These are phyloP conservation scores for Calephelis virginiensis DNA, from an alignment of 1,140 invertebrate genomes.

Conservation along the genomic window DNA sequence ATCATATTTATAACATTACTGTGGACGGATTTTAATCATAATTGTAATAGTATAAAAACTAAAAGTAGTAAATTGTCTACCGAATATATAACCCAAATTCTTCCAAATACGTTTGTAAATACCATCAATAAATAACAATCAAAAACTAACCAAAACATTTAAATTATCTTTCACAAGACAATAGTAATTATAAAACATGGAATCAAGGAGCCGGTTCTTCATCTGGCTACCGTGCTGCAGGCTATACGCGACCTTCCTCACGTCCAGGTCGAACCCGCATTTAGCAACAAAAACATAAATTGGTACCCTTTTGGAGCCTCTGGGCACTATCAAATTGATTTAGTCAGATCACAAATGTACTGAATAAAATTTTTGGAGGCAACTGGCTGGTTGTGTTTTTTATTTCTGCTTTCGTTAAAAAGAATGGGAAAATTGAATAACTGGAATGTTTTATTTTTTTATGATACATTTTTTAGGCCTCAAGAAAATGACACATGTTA, in stretches of 20 bases:
- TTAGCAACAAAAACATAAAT: conserved; percentile 32
- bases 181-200: conserved; percentile 7
- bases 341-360: neutral
- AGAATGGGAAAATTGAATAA: no score
- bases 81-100: no score
- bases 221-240: conserved; percentile 2
- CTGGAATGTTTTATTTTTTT: no score
- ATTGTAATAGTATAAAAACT: no score
- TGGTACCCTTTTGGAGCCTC: conserved; percentile 27
- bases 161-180: neutral
- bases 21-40: no score
- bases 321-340: conserved; percentile 4
- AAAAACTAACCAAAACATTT: neutral
- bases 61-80: no score
- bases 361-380: conserved; percentile 2
- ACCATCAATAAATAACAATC: neutral
- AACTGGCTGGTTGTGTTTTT: neutral
- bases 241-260: conserved; percentile 19
- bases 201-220: conserved; percentile 16
- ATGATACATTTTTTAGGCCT: no score
- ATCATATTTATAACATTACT: no score
- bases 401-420: no score
- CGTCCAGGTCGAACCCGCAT: conserved; percentile 25
- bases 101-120: no score
- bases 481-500: no score